phyloP scores from a whole-genome alignment of 2,113 vertebrate species.

The Neoarius graeffei region DNA sequence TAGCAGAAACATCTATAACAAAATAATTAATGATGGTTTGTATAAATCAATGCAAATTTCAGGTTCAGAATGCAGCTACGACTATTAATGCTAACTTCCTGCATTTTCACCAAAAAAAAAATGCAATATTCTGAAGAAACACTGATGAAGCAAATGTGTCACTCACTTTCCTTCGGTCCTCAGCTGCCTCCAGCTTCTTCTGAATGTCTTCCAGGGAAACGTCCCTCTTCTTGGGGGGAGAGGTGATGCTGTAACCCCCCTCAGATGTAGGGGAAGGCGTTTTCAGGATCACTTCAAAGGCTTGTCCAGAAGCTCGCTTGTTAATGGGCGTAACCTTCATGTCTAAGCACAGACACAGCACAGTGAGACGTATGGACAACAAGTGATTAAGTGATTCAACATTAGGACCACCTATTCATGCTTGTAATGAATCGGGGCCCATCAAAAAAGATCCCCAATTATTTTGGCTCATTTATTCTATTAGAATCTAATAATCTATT shows the following conservation, averaged over 20 bases:
- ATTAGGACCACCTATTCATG: not conserved
- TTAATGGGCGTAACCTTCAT: conserved; percentile 91
- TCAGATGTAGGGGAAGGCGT: conserved; percentile 83
- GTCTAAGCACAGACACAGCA: conserved; percentile 65
- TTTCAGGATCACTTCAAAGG: conserved; percentile 88
- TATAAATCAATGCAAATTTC: not conserved
- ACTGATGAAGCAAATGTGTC: not conserved
- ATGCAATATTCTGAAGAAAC: not conserved
- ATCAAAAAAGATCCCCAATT: too few species aligned
- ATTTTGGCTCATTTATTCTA: too few species aligned
- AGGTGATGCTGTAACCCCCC: conserved; percentile 77
- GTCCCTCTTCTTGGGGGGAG: conserved; percentile 86
- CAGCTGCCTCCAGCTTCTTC: conserved; percentile 85
- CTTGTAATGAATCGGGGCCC: too few species aligned
- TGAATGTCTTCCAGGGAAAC: conserved; percentile 85
- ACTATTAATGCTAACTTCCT: not conserved
- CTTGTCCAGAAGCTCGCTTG: conserved; percentile 87
- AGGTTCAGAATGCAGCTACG: not conserved
- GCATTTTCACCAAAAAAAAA: not conserved
- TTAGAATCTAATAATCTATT: too few species aligned
- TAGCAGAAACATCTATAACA: not conserved
- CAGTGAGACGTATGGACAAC: not conserved
- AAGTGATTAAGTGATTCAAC: not conserved
- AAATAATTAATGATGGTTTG: not conserved
- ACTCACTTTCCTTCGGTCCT: conserved; percentile 85